A percentile compares a stretch with the other conserved stretches of the same genome.
Conservation (phyloP, 2,113 vertebrate genomes). For the Sisor rabdophorus region DNA sequence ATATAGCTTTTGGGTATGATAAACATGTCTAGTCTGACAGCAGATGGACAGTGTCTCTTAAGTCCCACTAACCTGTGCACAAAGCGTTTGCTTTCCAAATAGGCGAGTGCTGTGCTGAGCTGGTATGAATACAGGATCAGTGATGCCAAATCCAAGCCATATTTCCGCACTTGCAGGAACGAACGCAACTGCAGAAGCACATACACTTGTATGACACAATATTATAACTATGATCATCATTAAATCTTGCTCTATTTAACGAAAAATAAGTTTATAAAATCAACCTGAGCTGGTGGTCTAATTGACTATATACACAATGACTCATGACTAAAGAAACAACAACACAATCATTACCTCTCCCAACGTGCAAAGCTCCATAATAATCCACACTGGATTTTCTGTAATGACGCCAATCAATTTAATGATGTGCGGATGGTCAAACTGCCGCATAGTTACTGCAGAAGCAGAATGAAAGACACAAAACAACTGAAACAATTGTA, state of each 20-base stretch:
- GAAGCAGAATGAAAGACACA: neutral
- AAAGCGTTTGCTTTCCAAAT: slow-evolving; percentile 97
- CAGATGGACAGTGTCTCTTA: neutral
- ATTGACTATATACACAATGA: neutral
- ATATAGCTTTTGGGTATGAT: neutral
- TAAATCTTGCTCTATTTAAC: neutral
- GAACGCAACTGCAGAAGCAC: slow-evolving; percentile 78
- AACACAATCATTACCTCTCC: slow-evolving; percentile 80
- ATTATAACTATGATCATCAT: neutral
- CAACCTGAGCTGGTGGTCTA: neutral
- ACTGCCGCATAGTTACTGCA: slow-evolving; percentile 98
- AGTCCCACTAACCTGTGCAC: slow-evolving; percentile 85
- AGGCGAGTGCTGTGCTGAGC: slow-evolving; percentile 93
- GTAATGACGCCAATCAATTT: slow-evolving; percentile 98
- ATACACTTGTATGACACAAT: too few relatives aligned
- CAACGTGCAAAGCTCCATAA: slow-evolving; percentile 97
- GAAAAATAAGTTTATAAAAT: neutral
- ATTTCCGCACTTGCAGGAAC: slow-evolving; percentile 94
- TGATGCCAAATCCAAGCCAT: slow-evolving; percentile 88
- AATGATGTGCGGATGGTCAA: slow-evolving; percentile 96
- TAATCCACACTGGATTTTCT: slow-evolving; percentile 98
- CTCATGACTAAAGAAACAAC: too few relatives aligned
- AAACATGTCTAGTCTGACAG: neutral
- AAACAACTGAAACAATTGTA: neutral
- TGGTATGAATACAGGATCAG: slow-evolving; percentile 94